phyloP scores from a whole-genome alignment of 2,888 invertebrate species.

The Boloria euphrosyne region DNA sequence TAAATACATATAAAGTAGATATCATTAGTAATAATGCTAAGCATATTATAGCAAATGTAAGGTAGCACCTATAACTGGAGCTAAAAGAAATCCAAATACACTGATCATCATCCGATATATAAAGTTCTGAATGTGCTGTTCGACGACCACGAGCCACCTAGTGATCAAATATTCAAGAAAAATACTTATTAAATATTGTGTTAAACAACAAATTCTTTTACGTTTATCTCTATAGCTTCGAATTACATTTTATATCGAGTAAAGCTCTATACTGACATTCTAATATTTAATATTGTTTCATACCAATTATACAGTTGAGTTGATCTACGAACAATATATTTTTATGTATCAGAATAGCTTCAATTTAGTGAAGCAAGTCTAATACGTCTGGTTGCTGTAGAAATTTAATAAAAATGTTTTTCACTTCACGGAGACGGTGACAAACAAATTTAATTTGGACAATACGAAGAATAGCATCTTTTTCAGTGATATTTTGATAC shows the following conservation, averaged over 20 bases:
- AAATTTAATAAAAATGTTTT: conserved; percentile 27
- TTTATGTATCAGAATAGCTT: conserved; percentile 3
- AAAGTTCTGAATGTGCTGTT: too few species aligned
- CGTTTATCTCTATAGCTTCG: too few species aligned
- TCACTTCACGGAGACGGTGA: conserved; percentile 6
- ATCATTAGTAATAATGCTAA: too few species aligned
- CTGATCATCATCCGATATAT: too few species aligned
- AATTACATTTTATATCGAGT: background rate
- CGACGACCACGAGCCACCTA: too few species aligned
- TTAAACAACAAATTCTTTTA: too few species aligned
- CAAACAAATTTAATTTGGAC: conserved; percentile 30
- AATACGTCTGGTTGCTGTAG: conserved; percentile 19
- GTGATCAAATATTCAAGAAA: too few species aligned
- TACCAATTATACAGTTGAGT: conserved; percentile 17
- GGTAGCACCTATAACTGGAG: too few species aligned
- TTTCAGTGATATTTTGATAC: conserved; percentile 18
- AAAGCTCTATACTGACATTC: background rate
- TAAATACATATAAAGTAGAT: too few species aligned
- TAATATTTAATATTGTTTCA: conserved; percentile 4
- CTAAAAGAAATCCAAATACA: too few species aligned
- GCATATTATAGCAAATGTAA: too few species aligned
- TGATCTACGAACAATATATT: conserved; percentile 8
- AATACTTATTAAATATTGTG: too few species aligned
- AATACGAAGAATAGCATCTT: conserved; percentile 25
- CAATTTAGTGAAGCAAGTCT: conserved; percentile 8